Evolutionary conservation across 2,797 vertebrate species (phyloP), one percentile per base, ranked within the genome.

Genomic region (Pseudopleuronectes americanus): DNA sequence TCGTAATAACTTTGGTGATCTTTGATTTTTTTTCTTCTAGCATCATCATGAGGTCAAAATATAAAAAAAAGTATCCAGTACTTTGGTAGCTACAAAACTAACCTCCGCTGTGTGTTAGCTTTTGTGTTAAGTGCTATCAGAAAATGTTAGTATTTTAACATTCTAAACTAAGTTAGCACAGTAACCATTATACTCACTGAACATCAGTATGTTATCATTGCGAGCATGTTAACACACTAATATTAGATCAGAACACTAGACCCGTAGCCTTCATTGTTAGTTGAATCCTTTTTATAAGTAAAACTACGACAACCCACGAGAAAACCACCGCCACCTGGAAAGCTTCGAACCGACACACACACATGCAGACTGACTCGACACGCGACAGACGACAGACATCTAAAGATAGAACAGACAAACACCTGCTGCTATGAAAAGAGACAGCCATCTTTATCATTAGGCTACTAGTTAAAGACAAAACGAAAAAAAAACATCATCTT

Each of bases 281-380:
- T 79, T 8, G 21, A 69, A 71, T 14, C 0, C 6, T 48, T 69
- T 19, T 70, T 0, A 64, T 65, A 3, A 4, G 52, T 58, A 22
- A 31, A 64, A 60, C 17, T 0, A 57, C 17, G 41, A 57, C 26
- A 41, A 60, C 26, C 33, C 2, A 57, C 6, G 2, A 54, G 65
- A 71, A 56, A 83, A 74, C 74, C 81, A 80, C 83, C 90, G 90
- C 90, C 84, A 80, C 84, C 88, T 74, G 82, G 78, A 87, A 83
- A 76, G 69, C 66, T 77, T 76, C 8, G 52, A 62, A 74, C 57
- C 9, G 19, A 85, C 84, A 91, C 71, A 91, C 71, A 85, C 66
- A 41, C 90, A 91, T 89, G 85, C 91, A 93, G 71, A 90, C 64
- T 2, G 62, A 70, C 12, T 62, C 24, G 16, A 76, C 60, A 80